Base-by-base conservation (phyloP, 2,888 invertebrate species). In the Ypsolopha scabrella region DNA sequence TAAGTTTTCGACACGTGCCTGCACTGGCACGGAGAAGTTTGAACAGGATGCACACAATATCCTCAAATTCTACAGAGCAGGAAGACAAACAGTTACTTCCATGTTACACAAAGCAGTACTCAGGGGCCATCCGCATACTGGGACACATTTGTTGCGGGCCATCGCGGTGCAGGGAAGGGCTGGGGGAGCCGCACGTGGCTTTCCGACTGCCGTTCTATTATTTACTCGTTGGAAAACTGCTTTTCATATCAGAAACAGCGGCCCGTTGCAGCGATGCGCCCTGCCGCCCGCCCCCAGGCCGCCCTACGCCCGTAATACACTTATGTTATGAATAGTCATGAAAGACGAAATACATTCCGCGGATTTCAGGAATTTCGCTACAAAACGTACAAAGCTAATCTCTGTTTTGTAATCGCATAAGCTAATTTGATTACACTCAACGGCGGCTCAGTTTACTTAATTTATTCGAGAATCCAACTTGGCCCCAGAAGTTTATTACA, bases 161-260 rank as follows among this genome's bases (percentile, higher is more conserved):
- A 47, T 11, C 46, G 41, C 36, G 51, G 52, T 55, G 53, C 48
- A 55, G 61, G 58, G 57, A 43, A 43, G 14, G 47, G 37, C 43
- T 24, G 43, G 14, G 43, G 24, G 43, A 7, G 43, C 14, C 60
- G 60, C 54, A 65, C 59, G 64, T 60, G 62, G 64, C 65, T 64
- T 65, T 67, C 68, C 69, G 60, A 65, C 67, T 70, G 65, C 60
- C 63, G 63, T 63, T 72, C 70, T 74, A 79, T 82, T 81, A 82
- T 82, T 77, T 80, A 70, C 66, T 70, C 55, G 62, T 72, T 68
- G 62, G 74, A 72, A 76, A 77, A 78, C 72, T 71, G 79, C 79
- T 81, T 82, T 83, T 82, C 80, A 81, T 72, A 79, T 81, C 81
- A 82, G 70, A 60, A 76, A 69, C 81, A 82, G 77, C 66, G 67